Base-by-base conservation (phyloP, 2,113 vertebrate species). In the Aegotheles bennettii region DNA sequence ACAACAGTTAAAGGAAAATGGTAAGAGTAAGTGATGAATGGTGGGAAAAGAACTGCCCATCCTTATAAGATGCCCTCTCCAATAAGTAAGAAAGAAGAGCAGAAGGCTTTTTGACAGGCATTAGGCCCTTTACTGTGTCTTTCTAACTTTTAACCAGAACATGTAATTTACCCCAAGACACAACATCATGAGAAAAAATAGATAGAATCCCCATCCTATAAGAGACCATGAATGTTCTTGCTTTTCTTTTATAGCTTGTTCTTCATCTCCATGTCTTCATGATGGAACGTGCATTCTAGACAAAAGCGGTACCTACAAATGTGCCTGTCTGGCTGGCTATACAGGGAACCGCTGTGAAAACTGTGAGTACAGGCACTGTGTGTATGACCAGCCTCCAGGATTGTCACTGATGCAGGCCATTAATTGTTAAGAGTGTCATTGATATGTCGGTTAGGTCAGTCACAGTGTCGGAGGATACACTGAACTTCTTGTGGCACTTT, bases 301-400 rank as follows among this genome's bases (percentile, higher is more conserved):
- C 90, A 98, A 97, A 61, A 98, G 97, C 3, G 95, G 98, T 77
- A 97, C 98, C 60, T 99, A 98, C 97, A 98, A 96, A 64, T 99
- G 99, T 73, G 99, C 99, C 79, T 99, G 99, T 94, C 97, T 99
- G 94, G 99, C 98, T 91, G 99, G 99, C 75, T 99, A 99, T 54
- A 99, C 99, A 1, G 99, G 99, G 67, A 98, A 64, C 79, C 98
- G 96, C 92, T 99, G 99, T 98, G 99, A 99, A 98, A 98, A 98
- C 87, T 98, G 99, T 99, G 97, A 98, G 98, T 98, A 91, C 60
- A 89, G 56, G 40, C 83, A 59, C 70, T 80, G 40, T 56, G n/a
- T 50, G 11, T 51, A 26, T 75, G 33, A 54, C 3, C 31, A 79
- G 33, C 16, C 57, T 47, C 51, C 61, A 67, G 42, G 48, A 26